These are phyloP conservation scores for Stylophora pistillata DNA, from an alignment of 64 coral and sea anemone species.

Conservation along the genomic window DNA sequence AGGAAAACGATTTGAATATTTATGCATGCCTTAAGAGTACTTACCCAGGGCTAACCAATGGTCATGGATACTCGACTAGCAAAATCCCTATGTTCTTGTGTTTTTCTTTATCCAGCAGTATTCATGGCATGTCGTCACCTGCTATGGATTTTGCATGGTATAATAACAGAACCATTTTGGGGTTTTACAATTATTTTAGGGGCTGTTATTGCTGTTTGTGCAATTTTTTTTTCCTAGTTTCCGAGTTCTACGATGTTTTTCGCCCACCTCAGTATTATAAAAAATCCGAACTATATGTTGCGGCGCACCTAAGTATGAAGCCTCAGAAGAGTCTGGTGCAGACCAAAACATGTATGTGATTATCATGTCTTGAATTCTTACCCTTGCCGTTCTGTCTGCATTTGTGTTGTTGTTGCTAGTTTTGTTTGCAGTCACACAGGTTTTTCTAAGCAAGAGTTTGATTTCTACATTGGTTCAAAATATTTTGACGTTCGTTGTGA, in stretches of 20 bases:
- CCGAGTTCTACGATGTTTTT: not conserved
- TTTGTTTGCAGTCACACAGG: not conserved
- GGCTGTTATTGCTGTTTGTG: not conserved
- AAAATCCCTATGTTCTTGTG: not conserved
- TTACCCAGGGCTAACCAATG: not conserved
- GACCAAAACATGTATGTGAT: too few relatives aligned
- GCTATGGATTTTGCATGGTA: constrained; percentile 13
- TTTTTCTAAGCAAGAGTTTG: not conserved
- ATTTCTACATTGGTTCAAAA: not conserved
- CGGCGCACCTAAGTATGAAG: not conserved
- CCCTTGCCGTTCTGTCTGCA: not conserved
- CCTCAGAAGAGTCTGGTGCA: not conserved
- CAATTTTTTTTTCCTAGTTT: not conserved
- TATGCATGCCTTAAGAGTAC: too few relatives aligned
- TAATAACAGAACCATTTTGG: constrained; percentile 34
- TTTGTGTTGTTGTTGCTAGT: not conserved
- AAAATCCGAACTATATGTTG: not conserved
- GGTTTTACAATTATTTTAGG: constrained; percentile 2
- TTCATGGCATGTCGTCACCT: constrained; percentile 18
- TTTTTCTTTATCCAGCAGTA: constrained; percentile 21
- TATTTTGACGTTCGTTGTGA: not conserved
- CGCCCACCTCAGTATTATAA: not conserved
- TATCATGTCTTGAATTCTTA: not conserved
- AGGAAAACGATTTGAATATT: too few relatives aligned
- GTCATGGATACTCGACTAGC: not conserved